A percentile compares a stretch with the other conserved stretches of the same genome.
Evolutionary conservation across 2,888 invertebrate genomes (phyloP).

Genomic region (Bellardia pandia): DNA sequence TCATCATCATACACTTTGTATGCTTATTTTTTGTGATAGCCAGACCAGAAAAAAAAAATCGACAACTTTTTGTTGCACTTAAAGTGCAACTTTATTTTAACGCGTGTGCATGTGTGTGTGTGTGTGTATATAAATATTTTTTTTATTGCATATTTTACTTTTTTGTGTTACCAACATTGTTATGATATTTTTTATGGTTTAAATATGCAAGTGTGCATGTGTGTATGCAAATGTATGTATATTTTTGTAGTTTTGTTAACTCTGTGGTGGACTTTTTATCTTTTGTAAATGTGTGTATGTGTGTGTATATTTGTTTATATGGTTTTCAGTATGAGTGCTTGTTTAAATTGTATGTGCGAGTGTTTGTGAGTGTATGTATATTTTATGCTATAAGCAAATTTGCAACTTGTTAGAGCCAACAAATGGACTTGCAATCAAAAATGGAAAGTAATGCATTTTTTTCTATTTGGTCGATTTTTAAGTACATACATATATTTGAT

Average conservation of each 20-base stretch:
- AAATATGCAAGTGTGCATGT: constrained; percentile 52
- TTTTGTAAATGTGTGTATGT: constrained; percentile 32
- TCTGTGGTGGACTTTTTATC: constrained; percentile 73
- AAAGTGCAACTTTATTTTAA: constrained; percentile 66
- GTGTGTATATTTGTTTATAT: constrained; percentile 50
- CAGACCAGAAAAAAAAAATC: constrained; percentile 47
- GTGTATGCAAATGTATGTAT: constrained; percentile 18
- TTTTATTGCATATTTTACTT: constrained; percentile 13
- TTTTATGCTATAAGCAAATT: constrained; percentile 76
- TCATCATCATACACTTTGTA: constrained; percentile 40
- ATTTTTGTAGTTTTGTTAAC: constrained; percentile 73
- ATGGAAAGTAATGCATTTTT: constrained; percentile 70
- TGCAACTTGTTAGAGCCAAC: constrained; percentile 77
- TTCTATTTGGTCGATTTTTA: constrained; percentile 56
- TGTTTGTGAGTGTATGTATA: constrained; percentile 40
- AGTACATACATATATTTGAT: constrained; percentile 36
- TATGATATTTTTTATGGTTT: constrained; percentile 56
- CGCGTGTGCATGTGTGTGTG: constrained; percentile 42
- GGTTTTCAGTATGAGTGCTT: constrained; percentile 53
- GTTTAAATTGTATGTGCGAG: constrained; percentile 5
- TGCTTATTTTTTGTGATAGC: neutral
- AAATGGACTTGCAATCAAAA: constrained; percentile 73
- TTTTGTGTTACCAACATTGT: constrained; percentile 57
- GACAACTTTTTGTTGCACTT: constrained; percentile 61
- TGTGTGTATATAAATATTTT: neutral